Evolutionary conservation across 1,140 invertebrate species (phyloP).

Genomic region (Scaptomyza pallida): DNA sequence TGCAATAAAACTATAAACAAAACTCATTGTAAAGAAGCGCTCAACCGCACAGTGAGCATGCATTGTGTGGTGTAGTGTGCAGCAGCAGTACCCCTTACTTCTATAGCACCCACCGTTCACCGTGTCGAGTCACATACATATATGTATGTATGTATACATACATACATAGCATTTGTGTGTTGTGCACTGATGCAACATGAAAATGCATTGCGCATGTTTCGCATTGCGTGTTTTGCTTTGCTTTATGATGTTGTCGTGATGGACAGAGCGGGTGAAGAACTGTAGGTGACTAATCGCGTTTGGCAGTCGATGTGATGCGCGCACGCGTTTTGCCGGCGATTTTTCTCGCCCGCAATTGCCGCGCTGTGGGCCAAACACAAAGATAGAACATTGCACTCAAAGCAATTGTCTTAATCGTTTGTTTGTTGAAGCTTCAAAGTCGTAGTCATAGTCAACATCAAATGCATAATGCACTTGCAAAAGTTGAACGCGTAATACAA

Average conservation of each 20-base stretch:
- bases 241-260: background rate
- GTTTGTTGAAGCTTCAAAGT: background rate
- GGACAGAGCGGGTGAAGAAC: background rate
- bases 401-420: conserved; percentile 20
- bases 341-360: conserved; percentile 47
- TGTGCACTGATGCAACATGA: conserved; percentile 64
- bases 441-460: conserved; percentile 11
- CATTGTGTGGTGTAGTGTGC: conserved; percentile 46
- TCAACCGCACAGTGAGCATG: conserved; percentile 53
- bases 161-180: no score
- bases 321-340: conserved; percentile 59
- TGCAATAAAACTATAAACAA: conserved; percentile 24
- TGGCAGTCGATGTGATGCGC: conserved; percentile 32
- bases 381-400: background rate
- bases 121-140: background rate
- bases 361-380: no score
- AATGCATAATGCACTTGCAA: conserved; percentile 38
- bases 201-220: conserved; percentile 73
- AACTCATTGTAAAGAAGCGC: conserved; percentile 51
- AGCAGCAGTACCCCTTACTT: background rate
- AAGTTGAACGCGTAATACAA: conserved; percentile 30
- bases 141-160: no score
- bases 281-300: conserved; percentile 37
- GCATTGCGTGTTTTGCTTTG: conserved; percentile 65
- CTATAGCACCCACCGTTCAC: background rate